Percentiles rank a stretch among this genome's conserved stretches.
These are phyloP conservation scores for Cololabis saira DNA, from an alignment of 2,113 vertebrate species.

Conservation along the genomic window DNA sequence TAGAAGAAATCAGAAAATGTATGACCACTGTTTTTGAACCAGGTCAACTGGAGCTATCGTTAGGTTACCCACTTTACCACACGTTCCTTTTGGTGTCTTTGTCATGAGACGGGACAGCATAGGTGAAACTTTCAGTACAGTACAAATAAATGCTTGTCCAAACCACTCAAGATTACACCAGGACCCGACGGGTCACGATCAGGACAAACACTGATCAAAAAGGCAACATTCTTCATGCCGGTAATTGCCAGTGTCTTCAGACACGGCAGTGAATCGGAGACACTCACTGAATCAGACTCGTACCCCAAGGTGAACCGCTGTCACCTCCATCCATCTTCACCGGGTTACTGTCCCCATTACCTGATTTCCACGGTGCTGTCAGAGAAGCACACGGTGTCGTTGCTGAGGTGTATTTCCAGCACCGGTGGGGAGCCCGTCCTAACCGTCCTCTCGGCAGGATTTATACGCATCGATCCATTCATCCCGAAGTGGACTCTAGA, in stretches of 20 bases:
- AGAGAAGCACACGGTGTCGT: slow-evolving; percentile 89
- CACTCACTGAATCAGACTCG: slow-evolving; percentile 44
- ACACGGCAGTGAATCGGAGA: slow-evolving; percentile 59
- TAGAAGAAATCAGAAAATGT: slow-evolving; percentile 16
- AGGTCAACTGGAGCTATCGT: slow-evolving; percentile 42
- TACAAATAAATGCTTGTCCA: slow-evolving; percentile 43
- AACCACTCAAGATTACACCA: slow-evolving; percentile 10
- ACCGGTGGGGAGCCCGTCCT: slow-evolving; percentile 62
- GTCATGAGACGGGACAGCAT: slow-evolving; percentile 37
- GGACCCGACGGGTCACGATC: slow-evolving; percentile 34
- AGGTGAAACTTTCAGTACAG: slow-evolving; percentile 43
- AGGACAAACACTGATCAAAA: slow-evolving; percentile 46
- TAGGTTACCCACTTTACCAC: slow-evolving; percentile 25
- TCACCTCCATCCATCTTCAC: slow-evolving; percentile 65
- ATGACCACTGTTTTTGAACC: slow-evolving; percentile 17
- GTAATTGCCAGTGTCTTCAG: slow-evolving; percentile 43
- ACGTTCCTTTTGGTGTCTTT: slow-evolving; percentile 32
- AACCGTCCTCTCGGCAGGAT: slow-evolving; percentile 76
- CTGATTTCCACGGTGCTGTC: slow-evolving; percentile 89
- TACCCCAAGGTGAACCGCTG: slow-evolving; percentile 60
- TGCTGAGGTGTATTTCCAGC: slow-evolving; percentile 86
- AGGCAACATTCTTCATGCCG: slow-evolving; percentile 47
- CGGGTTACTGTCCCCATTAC: slow-evolving; percentile 77
- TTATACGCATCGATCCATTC: slow-evolving; percentile 91
- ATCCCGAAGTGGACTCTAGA: slow-evolving; percentile 95